These are phyloP conservation scores for Archips crataeganus DNA, from an alignment of 2,888 invertebrate species.

Conservation along the genomic window DNA sequence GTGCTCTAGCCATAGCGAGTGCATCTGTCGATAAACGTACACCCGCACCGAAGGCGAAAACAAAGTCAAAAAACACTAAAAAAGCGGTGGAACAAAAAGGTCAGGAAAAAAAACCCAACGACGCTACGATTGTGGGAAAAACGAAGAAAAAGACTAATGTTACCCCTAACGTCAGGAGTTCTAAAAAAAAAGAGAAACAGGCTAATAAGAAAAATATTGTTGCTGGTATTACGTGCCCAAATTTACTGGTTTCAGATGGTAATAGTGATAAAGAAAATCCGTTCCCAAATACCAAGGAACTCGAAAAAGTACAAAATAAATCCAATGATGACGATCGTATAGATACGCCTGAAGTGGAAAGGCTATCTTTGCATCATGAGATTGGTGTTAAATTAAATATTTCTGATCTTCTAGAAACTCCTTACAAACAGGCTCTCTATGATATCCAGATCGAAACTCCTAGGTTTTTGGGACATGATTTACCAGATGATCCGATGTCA, in stretches of 20 bases:
- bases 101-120: conserved; percentile 47
- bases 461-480: conserved; percentile 77
- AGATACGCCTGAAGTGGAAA: conserved; percentile 77
- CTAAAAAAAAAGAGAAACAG: conserved; percentile 30
- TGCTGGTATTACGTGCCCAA: conserved; percentile 21
- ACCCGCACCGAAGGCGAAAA: conserved; percentile 44
- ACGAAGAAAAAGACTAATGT: conserved; percentile 42
- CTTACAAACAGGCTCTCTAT: conserved; percentile 82
- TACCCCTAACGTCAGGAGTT: conserved; percentile 5
- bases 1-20: conserved; percentile 58
- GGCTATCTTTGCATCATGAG: conserved; percentile 72
- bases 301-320: conserved; percentile 55
- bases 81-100: conserved; percentile 45
- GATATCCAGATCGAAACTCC: conserved; percentile 85
- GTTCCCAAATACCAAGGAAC: conserved; percentile 47
- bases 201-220: background rate
- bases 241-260: conserved; percentile 56
- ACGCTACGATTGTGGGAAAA: conserved; percentile 50
- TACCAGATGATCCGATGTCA: conserved; percentile 76
- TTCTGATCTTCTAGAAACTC: conserved; percentile 84
- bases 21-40: conserved; percentile 42
- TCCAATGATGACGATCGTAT: conserved; percentile 55
- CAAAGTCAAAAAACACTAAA: conserved; percentile 48
- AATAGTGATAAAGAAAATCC: conserved; percentile 46
- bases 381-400: conserved; percentile 78